Base-by-base conservation (phyloP, 2,113 vertebrate species). In the Calcarius ornatus region DNA sequence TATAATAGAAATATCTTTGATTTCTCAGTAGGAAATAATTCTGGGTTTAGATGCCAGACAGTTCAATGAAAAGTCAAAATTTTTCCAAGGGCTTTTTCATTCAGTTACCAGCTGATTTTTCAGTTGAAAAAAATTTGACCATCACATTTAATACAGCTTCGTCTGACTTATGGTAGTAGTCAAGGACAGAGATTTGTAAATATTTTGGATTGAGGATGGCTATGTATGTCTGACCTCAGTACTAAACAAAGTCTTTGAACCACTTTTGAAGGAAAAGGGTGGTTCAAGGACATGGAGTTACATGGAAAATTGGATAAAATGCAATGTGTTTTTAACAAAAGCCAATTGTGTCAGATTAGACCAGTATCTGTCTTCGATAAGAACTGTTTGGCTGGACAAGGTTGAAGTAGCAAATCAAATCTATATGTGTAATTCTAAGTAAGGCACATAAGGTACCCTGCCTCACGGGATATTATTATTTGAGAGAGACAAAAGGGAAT, bases 281-380 rank as follows among this genome's bases (percentile, higher is more conserved):
- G 66, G 57, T 83, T 33, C 82, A 90, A 95, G 86, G 88, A 37
- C 80, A 9, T 47, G 30, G 69, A 47, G 54, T 70, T 83, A 51
- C 25, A 37, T 66, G 86, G 88, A 92, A 88, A 86, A 83, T 21
- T 54, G 30, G 86, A 88, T 81, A 59, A 90, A 94, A 92, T 33
- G 15, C 35, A 57, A 6, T 43, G 30, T 73, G 68, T 65, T 90
- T 87, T 88, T 78, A 92, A 90, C 51, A 86, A 75, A 81, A 86
- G 80, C 50, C 1, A 4, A 43, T 75, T 88, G 75, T 66, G 54
- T 64, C 35, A 83, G n/a, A 68, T 42, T 80, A 77, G 50, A 59
- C 75, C 38, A 37, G 10, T 95, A 94, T 94, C 68, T 93, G 1
- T 66, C 27, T 88, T 86, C 24, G 95, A 93, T 95, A 94, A 95